These are phyloP conservation scores for Alces alces DNA, from an alignment of 2,113 vertebrate species.

Conservation along the genomic window DNA sequence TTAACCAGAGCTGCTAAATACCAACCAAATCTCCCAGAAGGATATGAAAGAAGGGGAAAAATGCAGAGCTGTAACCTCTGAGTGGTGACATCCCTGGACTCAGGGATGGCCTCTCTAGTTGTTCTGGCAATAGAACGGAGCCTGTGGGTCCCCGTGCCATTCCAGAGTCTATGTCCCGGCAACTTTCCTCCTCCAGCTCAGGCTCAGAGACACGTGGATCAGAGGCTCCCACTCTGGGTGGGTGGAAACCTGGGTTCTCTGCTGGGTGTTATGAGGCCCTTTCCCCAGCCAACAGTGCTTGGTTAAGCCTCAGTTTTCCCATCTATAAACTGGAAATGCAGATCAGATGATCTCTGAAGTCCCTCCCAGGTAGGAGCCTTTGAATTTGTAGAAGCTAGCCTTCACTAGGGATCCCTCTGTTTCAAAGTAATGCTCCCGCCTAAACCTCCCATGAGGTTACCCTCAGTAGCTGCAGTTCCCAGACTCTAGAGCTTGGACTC, in stretches of 20 bases:
- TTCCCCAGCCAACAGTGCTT: background rate
- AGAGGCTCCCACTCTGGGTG: background rate
- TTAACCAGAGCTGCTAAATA: background rate
- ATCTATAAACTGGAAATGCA: background rate
- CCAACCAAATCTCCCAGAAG: background rate
- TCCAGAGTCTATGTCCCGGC: accelerated
- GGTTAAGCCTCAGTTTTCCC: background rate
- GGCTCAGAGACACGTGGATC: accelerated
- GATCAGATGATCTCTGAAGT: background rate
- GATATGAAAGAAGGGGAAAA: background rate
- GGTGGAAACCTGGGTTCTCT: background rate
- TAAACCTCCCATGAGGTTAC: background rate
- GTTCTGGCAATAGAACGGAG: background rate
- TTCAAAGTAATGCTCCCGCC: background rate
- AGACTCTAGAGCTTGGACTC: background rate
- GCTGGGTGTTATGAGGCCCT: background rate
- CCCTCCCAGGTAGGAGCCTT: background rate
- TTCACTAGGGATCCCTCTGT: background rate
- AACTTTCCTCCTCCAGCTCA: background rate
- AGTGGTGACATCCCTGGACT: background rate
- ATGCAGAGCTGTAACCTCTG: background rate
- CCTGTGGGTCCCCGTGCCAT: background rate
- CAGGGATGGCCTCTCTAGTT: background rate
- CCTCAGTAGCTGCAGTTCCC: background rate
- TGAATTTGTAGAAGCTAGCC: background rate